Base-by-base conservation (phyloP, 2,888 invertebrate species). In the Cerastis leucographa region DNA sequence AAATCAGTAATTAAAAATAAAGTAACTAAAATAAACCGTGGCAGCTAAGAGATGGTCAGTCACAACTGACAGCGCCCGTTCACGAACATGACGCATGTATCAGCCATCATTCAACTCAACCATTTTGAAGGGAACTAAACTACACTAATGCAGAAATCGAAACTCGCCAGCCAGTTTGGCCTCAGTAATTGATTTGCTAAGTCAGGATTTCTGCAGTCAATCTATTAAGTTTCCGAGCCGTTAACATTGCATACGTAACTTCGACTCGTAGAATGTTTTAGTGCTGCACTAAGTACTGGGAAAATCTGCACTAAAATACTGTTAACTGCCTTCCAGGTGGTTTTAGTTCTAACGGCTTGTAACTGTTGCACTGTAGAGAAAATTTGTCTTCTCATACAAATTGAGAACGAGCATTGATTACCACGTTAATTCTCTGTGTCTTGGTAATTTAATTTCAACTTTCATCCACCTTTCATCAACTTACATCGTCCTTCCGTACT, bases 121-220 rank as follows among this genome's bases (percentile, higher is more conserved):
- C n/a, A n/a, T n/a, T n/a, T n/a, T n/a, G n/a, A n/a, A n/a, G n/a
- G n/a, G n/a, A n/a, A 44, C n/a, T n/a, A n/a, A n/a, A n/a, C n/a
- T n/a, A 76, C 12, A 35, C 14, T 25, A 14, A 40, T 54, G 40
- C 25, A 44, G 51, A 62, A 66, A 68, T 40, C 17, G n/a, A 40
- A 49, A 0, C 42, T 35, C 8, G 25, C 19, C 25, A 29, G n/a
- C 5, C 19, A 54, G n/a, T 64, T 56, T 56, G 11, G 7, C n/a
- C 17, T 66, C 29, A 40, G 25, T 74, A 65, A 76, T 82, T 76
- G 44, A 76, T 82, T 69, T 59, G 68, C 44, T 68, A 59, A 64
- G n/a, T 35, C 64, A 9, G 3, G 5, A 49, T 51, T 79, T 62
- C 82, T 22, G 35, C 56, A 78, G 25, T 76, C 56, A 35, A 65